Evolutionary conservation across 2,888 invertebrate genomes (phyloP), one percentile per base, ranked within the genome.

Genomic region (Scaptomyza cyrtandrae): DNA sequence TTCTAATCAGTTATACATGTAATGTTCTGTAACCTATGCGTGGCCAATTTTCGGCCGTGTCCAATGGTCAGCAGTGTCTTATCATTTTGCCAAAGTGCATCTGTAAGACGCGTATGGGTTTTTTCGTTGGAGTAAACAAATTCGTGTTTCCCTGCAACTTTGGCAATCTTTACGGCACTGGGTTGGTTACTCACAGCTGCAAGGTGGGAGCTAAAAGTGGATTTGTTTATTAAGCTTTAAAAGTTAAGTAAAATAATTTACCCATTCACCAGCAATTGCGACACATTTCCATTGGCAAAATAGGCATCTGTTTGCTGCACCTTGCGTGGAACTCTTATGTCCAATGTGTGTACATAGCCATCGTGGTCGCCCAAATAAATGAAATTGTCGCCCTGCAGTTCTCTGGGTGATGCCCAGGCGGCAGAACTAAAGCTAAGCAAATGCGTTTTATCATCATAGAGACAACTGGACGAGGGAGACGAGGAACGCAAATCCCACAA

Each of bases 121-220:
- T 78, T 50, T 24, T 66, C 49, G 5, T 75, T 67, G 4, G 39
- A 59, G 44, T 85, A 85, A n/a, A 86, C 24, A 19, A 73, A 6
- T 5, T 76, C 46, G n/a, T 71, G 74, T 1, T 52, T 44, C 1
- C 6, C 49, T 0, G 48, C 43, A 1, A 72, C 56, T 31, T 67
- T 59, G 6, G 50, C 45, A 27, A 88, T 72, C 49, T 74, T 85
- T 0, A 85, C 84, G 0, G 59, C 44, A 27, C 66, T 45, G 0
- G 79, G 85, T n/a, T 71, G 54, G 41, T 88, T 86, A 33, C 86
- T 70, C 71, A 81, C 71, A 0, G 48, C 81, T 1, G 86, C 86
- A 62, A 85, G 46, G 35, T 86, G 63, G 0, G 52, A 2, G 1
- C 88, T 88, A 54, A 0, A 66, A 48, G 3, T 39, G 11, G 10